These are phyloP conservation scores for Sarcoramphus papa DNA, from an alignment of 2,797 vertebrate genomes.

Conservation along the genomic window DNA sequence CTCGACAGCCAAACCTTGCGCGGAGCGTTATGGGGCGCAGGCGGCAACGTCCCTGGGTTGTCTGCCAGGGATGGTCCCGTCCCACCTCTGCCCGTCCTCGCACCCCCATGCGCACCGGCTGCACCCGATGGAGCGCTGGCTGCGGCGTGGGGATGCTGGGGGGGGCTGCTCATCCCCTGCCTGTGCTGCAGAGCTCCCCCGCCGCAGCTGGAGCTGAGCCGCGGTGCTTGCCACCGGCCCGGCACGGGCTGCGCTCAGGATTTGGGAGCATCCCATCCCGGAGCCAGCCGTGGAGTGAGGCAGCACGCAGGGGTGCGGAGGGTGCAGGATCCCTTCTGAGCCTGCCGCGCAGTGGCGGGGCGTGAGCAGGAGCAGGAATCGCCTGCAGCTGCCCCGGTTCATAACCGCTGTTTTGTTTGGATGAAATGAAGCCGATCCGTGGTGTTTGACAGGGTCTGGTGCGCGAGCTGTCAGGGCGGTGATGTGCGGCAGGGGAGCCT, in stretches of 20 bases:
- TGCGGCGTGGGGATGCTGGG: fast-evolving
- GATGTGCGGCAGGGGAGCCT: background rate
- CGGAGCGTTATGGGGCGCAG: fast-evolving
- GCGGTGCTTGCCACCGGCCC: fast-evolving
- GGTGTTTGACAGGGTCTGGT: background rate
- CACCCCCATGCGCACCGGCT: fast-evolving
- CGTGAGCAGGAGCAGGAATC: background rate
- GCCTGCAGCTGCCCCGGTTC: background rate
- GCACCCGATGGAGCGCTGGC: fast-evolving
- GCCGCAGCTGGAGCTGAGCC: background rate
- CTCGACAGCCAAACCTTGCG: fast-evolving
- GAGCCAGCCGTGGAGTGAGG: too few species aligned
- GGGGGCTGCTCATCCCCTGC: background rate
- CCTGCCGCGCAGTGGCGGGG: background rate
- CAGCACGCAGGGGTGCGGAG: too few species aligned
- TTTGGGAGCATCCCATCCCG: background rate
- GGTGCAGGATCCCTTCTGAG: background rate
- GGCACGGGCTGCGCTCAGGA: fast-evolving
- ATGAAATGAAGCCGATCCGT: background rate
- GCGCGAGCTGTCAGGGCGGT: background rate
- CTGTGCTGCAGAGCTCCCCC: background rate
- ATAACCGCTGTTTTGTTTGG: background rate
- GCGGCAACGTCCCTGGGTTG: fast-evolving
- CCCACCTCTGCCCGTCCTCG: fast-evolving
- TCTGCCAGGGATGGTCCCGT: background rate